Percentiles rank a stretch among this genome's conserved stretches.
Conservation (phyloP, 1,140 invertebrate species). For the Augochlora pura region DNA sequence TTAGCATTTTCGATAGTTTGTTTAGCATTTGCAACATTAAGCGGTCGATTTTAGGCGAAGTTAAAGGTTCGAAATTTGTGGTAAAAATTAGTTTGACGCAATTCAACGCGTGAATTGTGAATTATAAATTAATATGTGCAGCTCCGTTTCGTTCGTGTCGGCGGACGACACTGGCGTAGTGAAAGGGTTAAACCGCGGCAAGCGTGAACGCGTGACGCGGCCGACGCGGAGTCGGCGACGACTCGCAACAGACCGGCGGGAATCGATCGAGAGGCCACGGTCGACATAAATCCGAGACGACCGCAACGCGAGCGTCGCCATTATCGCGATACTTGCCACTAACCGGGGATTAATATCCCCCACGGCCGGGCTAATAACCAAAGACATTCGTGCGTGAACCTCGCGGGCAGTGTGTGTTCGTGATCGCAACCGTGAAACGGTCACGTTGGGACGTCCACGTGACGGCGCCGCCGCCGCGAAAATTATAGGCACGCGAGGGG, state of each 20-base stretch:
- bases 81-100: too few species aligned
- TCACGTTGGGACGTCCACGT: constrained; percentile 15
- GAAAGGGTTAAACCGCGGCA: too few species aligned
- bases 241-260: not conserved
- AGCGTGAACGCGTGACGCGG: not conserved
- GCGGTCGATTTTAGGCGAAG: too few species aligned
- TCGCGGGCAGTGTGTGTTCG: not conserved
- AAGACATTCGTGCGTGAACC: constrained; percentile 37
- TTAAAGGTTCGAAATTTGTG: too few species aligned
- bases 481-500: constrained; percentile 21
- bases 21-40: too few species aligned
- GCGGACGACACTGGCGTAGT: too few species aligned
- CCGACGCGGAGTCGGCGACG: constrained; percentile 4
- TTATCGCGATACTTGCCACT: constrained; percentile 59
- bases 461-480: constrained; percentile 11
- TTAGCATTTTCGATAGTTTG: too few species aligned
- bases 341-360: constrained; percentile 58
- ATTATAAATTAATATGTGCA: too few species aligned
- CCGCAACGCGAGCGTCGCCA: constrained; percentile 50
- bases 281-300: constrained; percentile 55
- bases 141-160: too few species aligned
- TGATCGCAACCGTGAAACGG: constrained; percentile 7
- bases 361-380: constrained; percentile 51
- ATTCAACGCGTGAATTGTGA: too few species aligned
- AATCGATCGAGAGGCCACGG: not conserved